Evolutionary conservation across 2,888 invertebrate genomes (phyloP), one percentile per base, ranked within the genome.

Genomic region (Trissoscelio sp.): DNA sequence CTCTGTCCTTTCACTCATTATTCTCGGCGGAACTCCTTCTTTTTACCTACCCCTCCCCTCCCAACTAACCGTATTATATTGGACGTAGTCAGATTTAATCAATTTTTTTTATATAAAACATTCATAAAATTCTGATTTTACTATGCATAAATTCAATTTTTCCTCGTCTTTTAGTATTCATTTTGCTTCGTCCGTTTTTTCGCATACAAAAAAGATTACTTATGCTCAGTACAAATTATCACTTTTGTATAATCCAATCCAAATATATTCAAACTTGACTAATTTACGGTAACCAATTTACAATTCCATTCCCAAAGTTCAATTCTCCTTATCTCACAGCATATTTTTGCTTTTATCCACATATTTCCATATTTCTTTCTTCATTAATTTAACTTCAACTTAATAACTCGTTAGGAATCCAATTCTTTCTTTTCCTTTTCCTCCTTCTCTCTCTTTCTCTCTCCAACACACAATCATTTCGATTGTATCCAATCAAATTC

Each of bases 401-500:
- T n/a, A n/a, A n/a, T n/a, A n/a, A n/a, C n/a, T n/a, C n/a, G n/a
- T n/a, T n/a, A n/a, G n/a, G n/a, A n/a, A n/a, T n/a, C n/a, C n/a
- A n/a, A n/a, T n/a, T n/a, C n/a, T n/a, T n/a, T n/a, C n/a, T n/a
- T n/a, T n/a, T n/a, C n/a, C n/a, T n/a, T n/a, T n/a, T n/a, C n/a
- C n/a, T n/a, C n/a, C n/a, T n/a, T n/a, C n/a, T n/a, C n/a, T n/a
- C n/a, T n/a, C n/a, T n/a, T n/a, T n/a, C n/a, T n/a, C n/a, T n/a
- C n/a, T n/a, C n/a, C n/a, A n/a, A n/a, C n/a, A n/a, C n/a, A n/a
- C n/a, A n/a, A n/a, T n/a, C n/a, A n/a, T n/a, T n/a, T n/a, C n/a
- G n/a, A n/a, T n/a, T n/a, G n/a, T n/a, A n/a, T n/a, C 39, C 39
- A 14, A 28, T 60, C 66, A 9, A 42, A 55, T 31, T 44, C 11